phyloP scores from a whole-genome alignment of 2,888 invertebrate species.

The Listrodromus nycthemerus region DNA sequence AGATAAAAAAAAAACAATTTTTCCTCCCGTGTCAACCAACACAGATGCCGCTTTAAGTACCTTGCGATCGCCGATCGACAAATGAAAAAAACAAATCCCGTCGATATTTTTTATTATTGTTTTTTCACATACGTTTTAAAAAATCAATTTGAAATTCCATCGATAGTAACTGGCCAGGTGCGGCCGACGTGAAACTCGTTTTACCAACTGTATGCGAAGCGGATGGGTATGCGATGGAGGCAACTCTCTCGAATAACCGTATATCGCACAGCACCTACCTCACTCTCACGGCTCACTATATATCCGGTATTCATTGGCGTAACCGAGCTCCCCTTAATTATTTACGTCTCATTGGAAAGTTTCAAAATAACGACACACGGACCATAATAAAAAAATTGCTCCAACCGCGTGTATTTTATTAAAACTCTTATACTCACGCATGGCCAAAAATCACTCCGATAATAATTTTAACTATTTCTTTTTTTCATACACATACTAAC shows the following conservation, averaged over 20 bases:
- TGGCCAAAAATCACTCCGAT: background rate
- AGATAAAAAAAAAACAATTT: too few relatives aligned
- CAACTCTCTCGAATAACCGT: slow-evolving; percentile 41
- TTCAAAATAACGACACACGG: too few relatives aligned
- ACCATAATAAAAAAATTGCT: background rate
- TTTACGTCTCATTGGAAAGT: background rate
- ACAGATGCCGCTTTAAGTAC: too few relatives aligned
- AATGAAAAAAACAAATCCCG: background rate
- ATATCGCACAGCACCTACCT: slow-evolving; percentile 26
- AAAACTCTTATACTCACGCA: background rate
- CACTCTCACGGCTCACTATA: background rate
- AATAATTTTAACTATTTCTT: background rate
- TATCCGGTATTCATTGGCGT: slow-evolving; percentile 36
- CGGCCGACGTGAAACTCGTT: slow-evolving; percentile 12
- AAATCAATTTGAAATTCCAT: background rate
- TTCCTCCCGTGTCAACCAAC: too few relatives aligned
- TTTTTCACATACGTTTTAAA: background rate
- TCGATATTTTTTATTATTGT: background rate
- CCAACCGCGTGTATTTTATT: background rate
- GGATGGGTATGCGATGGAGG: slow-evolving; percentile 18
- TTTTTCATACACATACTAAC: background rate
- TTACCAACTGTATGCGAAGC: background rate
- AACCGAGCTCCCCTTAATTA: slow-evolving; percentile 3
- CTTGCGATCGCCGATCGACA: background rate
- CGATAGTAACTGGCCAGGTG: slow-evolving; percentile 1